Evolutionary conservation across 2,888 invertebrate genomes (phyloP).

Genomic region (Rhagonycha lutea): DNA sequence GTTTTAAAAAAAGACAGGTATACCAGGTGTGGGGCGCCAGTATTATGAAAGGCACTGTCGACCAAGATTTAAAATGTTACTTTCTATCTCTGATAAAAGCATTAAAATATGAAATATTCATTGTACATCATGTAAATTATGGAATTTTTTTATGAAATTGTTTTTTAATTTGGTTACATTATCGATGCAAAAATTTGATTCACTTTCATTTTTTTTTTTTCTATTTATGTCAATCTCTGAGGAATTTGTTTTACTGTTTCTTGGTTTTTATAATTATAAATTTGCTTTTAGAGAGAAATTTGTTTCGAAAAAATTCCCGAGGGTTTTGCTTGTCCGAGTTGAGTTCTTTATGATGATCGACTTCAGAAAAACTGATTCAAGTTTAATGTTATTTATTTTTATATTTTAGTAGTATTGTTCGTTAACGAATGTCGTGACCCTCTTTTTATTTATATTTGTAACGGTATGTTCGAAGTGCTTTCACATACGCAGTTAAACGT

Average conservation of each 20-base stretch:
- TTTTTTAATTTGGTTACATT: not conserved
- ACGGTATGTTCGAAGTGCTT: too few species aligned
- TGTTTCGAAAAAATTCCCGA: not conserved
- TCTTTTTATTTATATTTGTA: too few species aligned
- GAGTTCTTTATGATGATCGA: not conserved
- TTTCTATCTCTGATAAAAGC: not conserved
- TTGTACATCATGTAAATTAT: not conserved
- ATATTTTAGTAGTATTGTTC: too few species aligned
- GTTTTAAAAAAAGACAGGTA: not conserved
- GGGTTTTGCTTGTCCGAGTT: not conserved
- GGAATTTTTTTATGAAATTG: not conserved
- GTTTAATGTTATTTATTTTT: not conserved
- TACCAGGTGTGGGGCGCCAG: not conserved
- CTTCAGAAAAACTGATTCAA: not conserved
- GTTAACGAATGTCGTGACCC: too few species aligned
- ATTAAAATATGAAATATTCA: not conserved
- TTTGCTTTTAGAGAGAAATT: too few species aligned
- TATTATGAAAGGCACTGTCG: not conserved
- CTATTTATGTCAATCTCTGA: not conserved
- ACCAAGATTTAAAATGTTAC: not conserved
- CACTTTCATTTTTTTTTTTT: not conserved
- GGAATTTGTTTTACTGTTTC: too few species aligned
- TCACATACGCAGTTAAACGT: too few species aligned
- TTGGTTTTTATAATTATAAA: too few species aligned
- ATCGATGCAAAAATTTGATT: not conserved